Evolutionary conservation across 1,140 invertebrate species (phyloP).

Genomic region (Drosophila kohkoa): DNA sequence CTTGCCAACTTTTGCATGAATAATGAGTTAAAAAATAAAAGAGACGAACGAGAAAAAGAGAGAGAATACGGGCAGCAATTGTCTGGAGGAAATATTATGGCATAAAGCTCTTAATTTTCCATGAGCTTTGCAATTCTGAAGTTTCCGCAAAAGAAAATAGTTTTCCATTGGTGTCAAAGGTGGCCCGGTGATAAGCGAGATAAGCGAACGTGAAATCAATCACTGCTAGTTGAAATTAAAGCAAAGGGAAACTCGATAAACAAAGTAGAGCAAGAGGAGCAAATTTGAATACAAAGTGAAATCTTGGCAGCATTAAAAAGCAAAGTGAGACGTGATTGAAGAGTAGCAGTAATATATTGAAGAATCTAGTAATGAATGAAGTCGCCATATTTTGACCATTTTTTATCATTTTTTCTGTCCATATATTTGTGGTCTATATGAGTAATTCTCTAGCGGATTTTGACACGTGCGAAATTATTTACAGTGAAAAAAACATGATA

Average conservation of each 20-base stretch:
- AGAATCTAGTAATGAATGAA: no score
- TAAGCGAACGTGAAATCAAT: not conserved
- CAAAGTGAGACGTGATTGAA: no score
- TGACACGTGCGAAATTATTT: no score
- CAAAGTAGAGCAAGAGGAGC: not conserved
- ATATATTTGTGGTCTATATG: no score
- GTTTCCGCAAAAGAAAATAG: conserved; percentile 1
- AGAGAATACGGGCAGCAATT: not conserved
- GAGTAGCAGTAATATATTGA: no score
- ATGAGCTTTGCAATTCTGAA: not conserved
- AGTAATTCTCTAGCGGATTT: no score
- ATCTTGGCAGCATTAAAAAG: not conserved
- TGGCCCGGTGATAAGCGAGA: not conserved
- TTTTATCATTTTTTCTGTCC: no score
- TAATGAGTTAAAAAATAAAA: conserved; percentile 28
- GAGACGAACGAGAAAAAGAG: not conserved
- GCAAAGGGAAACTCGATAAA: not conserved
- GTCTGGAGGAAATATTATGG: conserved; percentile 20
- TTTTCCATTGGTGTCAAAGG: conserved; percentile 16
- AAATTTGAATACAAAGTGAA: not conserved
- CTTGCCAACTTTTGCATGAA: conserved; percentile 51
- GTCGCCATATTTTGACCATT: no score
- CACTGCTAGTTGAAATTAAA: not conserved
- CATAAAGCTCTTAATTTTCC: conserved; percentile 9
- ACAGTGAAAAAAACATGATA: no score